Evolutionary conservation across 2,797 vertebrate genomes (phyloP).

Genomic region (Phalloptychus januarius): DNA sequence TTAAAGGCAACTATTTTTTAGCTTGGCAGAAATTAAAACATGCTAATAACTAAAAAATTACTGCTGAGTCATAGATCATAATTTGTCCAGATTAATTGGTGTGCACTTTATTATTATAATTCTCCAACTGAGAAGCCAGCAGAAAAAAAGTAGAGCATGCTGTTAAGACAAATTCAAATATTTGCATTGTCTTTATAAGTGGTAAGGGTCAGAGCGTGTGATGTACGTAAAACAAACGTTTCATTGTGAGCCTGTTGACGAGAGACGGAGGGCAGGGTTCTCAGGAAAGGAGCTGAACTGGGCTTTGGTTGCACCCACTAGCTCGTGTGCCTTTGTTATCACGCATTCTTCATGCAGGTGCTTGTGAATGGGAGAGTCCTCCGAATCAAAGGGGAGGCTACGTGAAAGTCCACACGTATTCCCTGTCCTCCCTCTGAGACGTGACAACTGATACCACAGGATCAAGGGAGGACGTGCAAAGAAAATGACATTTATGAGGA

Average conservation of each 20-base stretch:
- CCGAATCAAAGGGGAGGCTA: conserved; percentile 60
- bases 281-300: conserved; percentile 88
- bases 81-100: not conserved
- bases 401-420: conserved; percentile 61
- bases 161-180: conserved; percentile 43
- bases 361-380: conserved; percentile 55
- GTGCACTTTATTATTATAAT: not conserved
- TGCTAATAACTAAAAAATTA: not conserved
- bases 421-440: conserved; percentile 42
- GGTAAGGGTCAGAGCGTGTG: conserved; percentile 56
- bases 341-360: conserved; percentile 58
- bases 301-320: conserved; percentile 84
- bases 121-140: conserved; percentile 25
- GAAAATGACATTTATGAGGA: not conserved
- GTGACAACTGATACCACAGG: conserved; percentile 37
- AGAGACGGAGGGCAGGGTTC: conserved; percentile 81
- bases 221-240: conserved; percentile 61
- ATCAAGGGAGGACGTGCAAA: not conserved
- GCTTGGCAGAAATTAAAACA: not conserved
- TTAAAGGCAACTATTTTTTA: not conserved
- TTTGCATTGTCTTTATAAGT: conserved; percentile 30
- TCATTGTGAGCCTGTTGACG: conserved; percentile 94
- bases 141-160: conserved; percentile 17
- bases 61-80: not conserved
- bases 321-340: conserved; percentile 77